A percentile compares a stretch with the other conserved stretches of the same genome.
Evolutionary conservation across 2,888 invertebrate genomes (phyloP).

Genomic region (Tenthredo scrophulariae): DNA sequence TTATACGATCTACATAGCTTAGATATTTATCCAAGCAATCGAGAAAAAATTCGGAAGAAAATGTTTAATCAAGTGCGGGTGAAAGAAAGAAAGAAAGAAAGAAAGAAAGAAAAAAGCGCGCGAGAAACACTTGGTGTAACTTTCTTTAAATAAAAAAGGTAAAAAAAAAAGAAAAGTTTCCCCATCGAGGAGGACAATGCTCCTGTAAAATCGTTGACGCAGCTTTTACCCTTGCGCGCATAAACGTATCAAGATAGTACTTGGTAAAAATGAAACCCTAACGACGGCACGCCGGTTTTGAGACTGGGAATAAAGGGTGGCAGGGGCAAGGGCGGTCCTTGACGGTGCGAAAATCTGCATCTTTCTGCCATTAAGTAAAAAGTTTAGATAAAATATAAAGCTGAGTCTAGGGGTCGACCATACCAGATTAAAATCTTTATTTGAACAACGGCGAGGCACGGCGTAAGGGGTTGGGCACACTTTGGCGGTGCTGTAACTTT

Average conservation of each 20-base stretch:
- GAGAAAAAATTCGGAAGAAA: background rate
- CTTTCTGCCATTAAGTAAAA: slow-evolving; percentile 48
- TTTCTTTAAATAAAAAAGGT: background rate
- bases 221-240: slow-evolving; percentile 39
- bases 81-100: background rate
- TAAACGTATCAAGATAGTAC: slow-evolving; percentile 51
- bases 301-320: slow-evolving; percentile 6
- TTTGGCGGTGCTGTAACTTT: slow-evolving; percentile 47
- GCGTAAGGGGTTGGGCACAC: slow-evolving; percentile 30
- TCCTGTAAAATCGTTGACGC: slow-evolving; percentile 45
- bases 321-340: slow-evolving; percentile 23
- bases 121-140: slow-evolving; percentile 19
- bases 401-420: slow-evolving; percentile 49
- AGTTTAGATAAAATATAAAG: slow-evolving; percentile 49
- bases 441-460: slow-evolving; percentile 22
- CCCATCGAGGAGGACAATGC: slow-evolving; percentile 38
- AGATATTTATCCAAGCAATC: background rate
- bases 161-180: background rate
- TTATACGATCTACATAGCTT: background rate
- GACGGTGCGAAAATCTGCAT: slow-evolving; percentile 52
- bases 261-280: slow-evolving; percentile 48
- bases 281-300: slow-evolving; percentile 39
- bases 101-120: background rate
- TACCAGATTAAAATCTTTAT: slow-evolving; percentile 51
- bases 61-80: slow-evolving; percentile 29